A percentile compares a stretch with the other conserved stretches of the same genome.
These are phyloP conservation scores for Esox lucius DNA, from an alignment of 2,797 vertebrate species.

Conservation along the genomic window DNA sequence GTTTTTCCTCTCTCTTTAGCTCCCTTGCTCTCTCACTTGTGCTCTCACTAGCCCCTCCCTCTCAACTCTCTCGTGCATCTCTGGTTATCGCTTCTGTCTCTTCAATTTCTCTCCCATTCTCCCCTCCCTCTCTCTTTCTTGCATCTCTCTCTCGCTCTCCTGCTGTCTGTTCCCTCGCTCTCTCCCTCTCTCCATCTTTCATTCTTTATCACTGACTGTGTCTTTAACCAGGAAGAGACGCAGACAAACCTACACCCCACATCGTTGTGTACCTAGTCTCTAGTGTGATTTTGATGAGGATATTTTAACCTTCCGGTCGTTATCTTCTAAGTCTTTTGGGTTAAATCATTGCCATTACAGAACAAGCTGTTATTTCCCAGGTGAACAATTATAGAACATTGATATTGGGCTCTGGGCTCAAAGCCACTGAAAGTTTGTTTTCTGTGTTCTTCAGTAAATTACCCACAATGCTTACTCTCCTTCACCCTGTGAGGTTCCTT, in stretches of 20 bases:
- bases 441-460: not conserved
- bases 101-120: not conserved
- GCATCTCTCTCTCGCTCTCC: slow-evolving; percentile 4
- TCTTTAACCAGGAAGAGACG: no score
- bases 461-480: not conserved
- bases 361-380: not conserved
- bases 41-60: no score
- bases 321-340: not conserved
- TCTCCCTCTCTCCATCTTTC: not conserved
- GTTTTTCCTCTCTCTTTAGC: no score
- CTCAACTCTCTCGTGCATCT: no score
- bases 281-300: no score
- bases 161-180: slow-evolving; percentile 17
- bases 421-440: not conserved
- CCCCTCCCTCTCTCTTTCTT: not conserved
- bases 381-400: not conserved
- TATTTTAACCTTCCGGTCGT: not conserved
- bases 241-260: no score
- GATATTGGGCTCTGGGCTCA: not conserved
- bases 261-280: no score
- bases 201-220: no score
- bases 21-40: not conserved
- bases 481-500: no score
- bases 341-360: not conserved
- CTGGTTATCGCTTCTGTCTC: not conserved